Evolutionary conservation across 2,113 vertebrate species (phyloP).

Genomic region (Lanius ludovicianus): DNA sequence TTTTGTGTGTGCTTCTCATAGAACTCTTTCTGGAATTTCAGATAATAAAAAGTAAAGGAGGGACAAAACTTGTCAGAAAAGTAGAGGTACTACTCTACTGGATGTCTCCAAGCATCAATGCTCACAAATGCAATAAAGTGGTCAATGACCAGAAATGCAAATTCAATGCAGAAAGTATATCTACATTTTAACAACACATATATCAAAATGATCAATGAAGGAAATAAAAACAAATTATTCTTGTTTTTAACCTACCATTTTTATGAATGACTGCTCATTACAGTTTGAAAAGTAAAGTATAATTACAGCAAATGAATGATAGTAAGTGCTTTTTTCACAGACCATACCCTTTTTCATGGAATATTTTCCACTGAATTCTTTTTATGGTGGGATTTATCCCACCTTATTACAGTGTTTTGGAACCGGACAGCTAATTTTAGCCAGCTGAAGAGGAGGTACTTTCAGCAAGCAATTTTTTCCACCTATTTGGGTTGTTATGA

Average conservation of each 20-base stretch:
- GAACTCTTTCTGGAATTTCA: neutral
- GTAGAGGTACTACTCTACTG: neutral
- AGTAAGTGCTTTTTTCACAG: neutral
- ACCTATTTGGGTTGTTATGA: neutral
- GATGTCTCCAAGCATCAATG: neutral
- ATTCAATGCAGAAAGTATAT: neutral
- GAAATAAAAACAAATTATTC: neutral
- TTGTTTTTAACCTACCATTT: conserved; percentile 4
- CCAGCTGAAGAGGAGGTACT: neutral
- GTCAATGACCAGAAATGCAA: neutral
- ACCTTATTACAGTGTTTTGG: neutral
- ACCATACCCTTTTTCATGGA: neutral
- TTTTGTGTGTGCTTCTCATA: neutral
- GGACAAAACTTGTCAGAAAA: neutral
- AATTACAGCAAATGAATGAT: neutral
- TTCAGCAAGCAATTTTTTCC: neutral
- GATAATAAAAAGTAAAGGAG: neutral
- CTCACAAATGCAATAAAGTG: neutral
- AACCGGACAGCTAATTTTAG: conserved; percentile 3
- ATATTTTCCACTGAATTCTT: conserved; percentile 8
- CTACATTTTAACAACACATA: neutral
- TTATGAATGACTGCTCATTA: neutral
- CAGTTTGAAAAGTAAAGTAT: neutral
- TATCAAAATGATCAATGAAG: neutral
- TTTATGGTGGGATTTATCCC: neutral